phyloP scores from a whole-genome alignment of 2,113 vertebrate genomes.

The Ploceus nigricollis region DNA sequence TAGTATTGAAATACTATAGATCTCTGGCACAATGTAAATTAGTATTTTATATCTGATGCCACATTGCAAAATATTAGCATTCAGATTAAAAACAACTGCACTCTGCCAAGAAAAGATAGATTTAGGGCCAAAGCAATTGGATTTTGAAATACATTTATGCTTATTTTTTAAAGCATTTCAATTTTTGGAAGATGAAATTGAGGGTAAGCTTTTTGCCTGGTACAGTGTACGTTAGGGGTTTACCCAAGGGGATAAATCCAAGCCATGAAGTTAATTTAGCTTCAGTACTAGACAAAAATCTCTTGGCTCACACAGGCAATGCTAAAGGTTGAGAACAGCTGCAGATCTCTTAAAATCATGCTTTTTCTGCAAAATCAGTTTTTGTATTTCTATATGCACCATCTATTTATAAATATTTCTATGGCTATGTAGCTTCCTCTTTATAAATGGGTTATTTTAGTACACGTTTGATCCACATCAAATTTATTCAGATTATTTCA shows the following conservation, averaged over 20 bases:
- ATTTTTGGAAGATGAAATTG: constrained; percentile 58
- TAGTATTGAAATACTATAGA: neutral
- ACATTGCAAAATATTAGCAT: constrained; percentile 69
- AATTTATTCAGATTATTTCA: neutral
- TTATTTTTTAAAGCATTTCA: constrained; percentile 55
- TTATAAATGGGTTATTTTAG: constrained; percentile 37
- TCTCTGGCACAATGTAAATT: constrained; percentile 39
- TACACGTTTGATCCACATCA: neutral
- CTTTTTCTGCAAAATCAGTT: constrained; percentile 71
- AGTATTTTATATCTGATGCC: constrained; percentile 51
- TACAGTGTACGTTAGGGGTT: neutral
- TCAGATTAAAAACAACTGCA: constrained; percentile 65
- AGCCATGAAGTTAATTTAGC: constrained; percentile 70
- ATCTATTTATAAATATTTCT: constrained; percentile 68
- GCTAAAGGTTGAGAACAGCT: constrained; percentile 72
- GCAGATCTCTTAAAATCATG: constrained; percentile 71
- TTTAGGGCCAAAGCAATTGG: constrained; percentile 63
- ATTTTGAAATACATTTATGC: constrained; percentile 58
- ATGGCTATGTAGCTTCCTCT: constrained; percentile 33
- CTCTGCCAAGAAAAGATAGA: constrained; percentile 49
- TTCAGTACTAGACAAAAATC: constrained; percentile 66
- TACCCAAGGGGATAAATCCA: constrained; percentile 59
- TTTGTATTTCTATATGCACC: constrained; percentile 56
- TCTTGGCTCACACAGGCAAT: constrained; percentile 64
- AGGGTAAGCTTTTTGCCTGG: constrained; percentile 35